Base-by-base conservation (phyloP, 2,113 vertebrate species). In the Sylvia atricapilla region DNA sequence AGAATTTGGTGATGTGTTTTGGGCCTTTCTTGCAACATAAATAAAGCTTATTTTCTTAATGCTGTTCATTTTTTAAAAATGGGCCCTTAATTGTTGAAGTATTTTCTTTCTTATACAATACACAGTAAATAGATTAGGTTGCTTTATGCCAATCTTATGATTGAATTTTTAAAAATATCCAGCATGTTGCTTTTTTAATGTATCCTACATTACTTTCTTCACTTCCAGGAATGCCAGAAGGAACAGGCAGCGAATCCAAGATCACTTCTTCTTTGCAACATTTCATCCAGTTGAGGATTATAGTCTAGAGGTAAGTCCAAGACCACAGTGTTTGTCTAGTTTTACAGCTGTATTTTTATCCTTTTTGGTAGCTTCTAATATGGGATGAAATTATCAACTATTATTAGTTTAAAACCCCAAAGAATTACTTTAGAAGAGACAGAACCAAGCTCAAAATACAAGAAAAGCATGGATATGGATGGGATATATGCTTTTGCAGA, bases 161-260 rank as follows among this genome's bases (percentile, higher is more conserved):
- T 44, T 21, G 10, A 66, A 72, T n/a, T 80, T 37, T 23, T 15
- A 8, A 14, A 73, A 56, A 35, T 47, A 20, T 11, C 5, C 9
- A 46, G 12, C 59, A 21, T 0, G 0, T 68, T 87, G 14, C 7
- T 6, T 35, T 66, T 91, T 33, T 27, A 68, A 44, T 60, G 17
- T 21, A 31, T 85, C 56, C 96, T 79, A 27, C 10, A 1, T 30
- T 58, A 2, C 19, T 44, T 75, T 96, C 67, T 87, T 44, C 24
- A 67, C 63, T 69, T 76, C 27, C 74, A 99, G 99, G 94, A 99
- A 99, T 90, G 99, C 99, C 43, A 98, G 95, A 96, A 99, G 98
- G 96, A 99, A 99, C 91, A 99, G 99, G 99, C 98, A 96, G 7
- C 98, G 98, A 96, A 99, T 99, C 94, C 99, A 99, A 87, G 99